Percentiles rank a stretch among this genome's conserved stretches.
Evolutionary conservation across 2,888 invertebrate genomes (phyloP).

Genomic region (Synanthedon formicaeformis): DNA sequence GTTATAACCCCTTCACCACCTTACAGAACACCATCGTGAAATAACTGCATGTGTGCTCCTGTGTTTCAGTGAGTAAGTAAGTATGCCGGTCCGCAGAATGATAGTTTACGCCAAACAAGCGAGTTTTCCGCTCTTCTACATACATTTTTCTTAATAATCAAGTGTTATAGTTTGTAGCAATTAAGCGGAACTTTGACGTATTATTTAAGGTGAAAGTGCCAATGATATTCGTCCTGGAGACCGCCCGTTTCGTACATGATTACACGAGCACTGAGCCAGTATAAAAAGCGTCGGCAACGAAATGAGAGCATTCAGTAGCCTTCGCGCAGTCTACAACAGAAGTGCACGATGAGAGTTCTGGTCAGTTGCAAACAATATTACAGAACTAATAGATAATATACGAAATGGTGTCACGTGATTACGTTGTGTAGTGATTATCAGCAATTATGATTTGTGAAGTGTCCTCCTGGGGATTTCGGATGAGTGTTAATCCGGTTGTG

Average conservation of each 20-base stretch:
- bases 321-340: slow-evolving; percentile 67
- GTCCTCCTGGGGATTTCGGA: background rate
- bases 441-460: slow-evolving; percentile 5
- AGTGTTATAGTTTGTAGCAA: background rate
- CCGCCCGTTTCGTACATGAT: slow-evolving; percentile 40
- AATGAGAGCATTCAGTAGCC: slow-evolving; percentile 66
- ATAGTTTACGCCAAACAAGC: background rate
- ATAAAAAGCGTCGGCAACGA: slow-evolving; percentile 52
- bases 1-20: no score
- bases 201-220: background rate
- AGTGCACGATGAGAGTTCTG: slow-evolving; percentile 69
- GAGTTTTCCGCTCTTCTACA: background rate
- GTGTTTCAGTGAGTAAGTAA: no score
- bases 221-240: slow-evolving; percentile 47
- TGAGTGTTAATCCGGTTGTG: background rate
- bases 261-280: slow-evolving; percentile 29
- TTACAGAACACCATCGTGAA: no score
- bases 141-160: background rate
- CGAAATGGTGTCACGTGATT: slow-evolving; percentile 6
- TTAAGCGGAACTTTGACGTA: background rate
- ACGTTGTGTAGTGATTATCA: slow-evolving; percentile 2
- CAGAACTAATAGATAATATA: background rate
- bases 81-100: no score
- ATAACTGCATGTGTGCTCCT: no score
- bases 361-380: slow-evolving; percentile 35